phyloP scores from a whole-genome alignment of 2,888 invertebrate species.

The Epinotia brunnichana region DNA sequence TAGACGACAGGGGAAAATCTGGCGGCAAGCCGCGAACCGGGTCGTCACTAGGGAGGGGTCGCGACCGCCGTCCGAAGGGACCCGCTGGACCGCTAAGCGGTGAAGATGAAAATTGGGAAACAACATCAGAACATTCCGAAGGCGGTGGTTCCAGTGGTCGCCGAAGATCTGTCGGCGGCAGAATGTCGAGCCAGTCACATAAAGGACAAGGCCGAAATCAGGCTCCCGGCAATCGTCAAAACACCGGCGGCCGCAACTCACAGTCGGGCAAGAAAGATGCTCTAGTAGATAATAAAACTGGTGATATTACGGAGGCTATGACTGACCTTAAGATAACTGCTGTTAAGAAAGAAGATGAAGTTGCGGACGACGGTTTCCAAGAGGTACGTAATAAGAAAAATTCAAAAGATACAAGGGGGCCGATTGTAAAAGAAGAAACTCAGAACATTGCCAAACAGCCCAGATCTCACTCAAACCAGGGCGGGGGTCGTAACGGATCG shows the following conservation, averaged over 20 bases:
- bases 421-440: conserved; percentile 68
- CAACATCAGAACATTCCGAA: conserved; percentile 92
- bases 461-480: conserved; percentile 78
- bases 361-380: conserved; percentile 89
- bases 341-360: conserved; percentile 76
- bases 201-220: conserved; percentile 71
- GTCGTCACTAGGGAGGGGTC: conserved; percentile 85
- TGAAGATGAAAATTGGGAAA: conserved; percentile 90
- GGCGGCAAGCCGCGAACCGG: conserved; percentile 87
- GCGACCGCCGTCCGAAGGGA: conserved; percentile 73
- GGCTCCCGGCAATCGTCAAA: conserved; percentile 66
- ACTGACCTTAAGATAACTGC: conserved; percentile 70
- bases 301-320: conserved; percentile 74
- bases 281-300: conserved; percentile 65
- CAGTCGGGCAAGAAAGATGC: conserved; percentile 68
- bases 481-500: conserved; percentile 75
- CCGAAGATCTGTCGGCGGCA: conserved; percentile 65
- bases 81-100: conserved; percentile 70
- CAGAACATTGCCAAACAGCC: conserved; percentile 67
- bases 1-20: conserved; percentile 86
- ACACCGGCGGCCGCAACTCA: conserved; percentile 60
- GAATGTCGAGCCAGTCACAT: conserved; percentile 62
- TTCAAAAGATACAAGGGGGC: conserved; percentile 84
- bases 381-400: conserved; percentile 92
- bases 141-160: conserved; percentile 66